phyloP scores from a whole-genome alignment of 2,113 vertebrate species.

The Pollimyrus isidori region DNA sequence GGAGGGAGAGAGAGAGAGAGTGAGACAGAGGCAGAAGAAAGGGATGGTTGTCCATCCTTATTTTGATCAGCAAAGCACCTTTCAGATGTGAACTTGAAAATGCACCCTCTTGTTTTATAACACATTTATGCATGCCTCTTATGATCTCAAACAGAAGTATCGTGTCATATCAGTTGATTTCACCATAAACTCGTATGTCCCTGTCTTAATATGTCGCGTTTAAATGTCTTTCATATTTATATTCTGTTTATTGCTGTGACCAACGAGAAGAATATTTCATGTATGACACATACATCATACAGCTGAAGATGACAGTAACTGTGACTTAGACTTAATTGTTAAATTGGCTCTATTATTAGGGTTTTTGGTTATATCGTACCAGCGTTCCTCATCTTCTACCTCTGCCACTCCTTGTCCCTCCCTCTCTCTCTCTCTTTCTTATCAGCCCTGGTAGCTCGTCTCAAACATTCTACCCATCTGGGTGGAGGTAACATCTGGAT shows the following conservation, averaged over 20 bases:
- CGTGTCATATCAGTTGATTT: neutral
- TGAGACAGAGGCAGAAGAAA: slow-evolving; percentile 40
- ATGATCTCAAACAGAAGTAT: neutral
- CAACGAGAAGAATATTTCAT: neutral
- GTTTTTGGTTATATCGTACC: slow-evolving; percentile 7
- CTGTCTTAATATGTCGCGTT: neutral
- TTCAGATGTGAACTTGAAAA: neutral
- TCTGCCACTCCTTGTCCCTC: slow-evolving; percentile 19
- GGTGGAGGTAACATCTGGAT: slow-evolving; percentile 70
- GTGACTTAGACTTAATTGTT: neutral
- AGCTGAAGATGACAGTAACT: neutral
- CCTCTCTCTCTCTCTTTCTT: slow-evolving; percentile 34
- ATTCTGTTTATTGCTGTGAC: neutral
- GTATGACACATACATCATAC: neutral
- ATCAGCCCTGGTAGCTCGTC: slow-evolving; percentile 57
- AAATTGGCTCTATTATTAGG: neutral
- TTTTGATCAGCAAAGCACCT: slow-evolving; percentile 4
- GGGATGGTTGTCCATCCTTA: slow-evolving; percentile 32
- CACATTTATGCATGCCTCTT: neutral
- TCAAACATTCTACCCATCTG: slow-evolving; percentile 61
- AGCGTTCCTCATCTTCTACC: neutral
- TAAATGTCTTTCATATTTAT: neutral
- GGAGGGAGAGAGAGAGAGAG: slow-evolving; percentile 33
- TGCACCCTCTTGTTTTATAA: neutral
- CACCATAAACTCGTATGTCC: neutral